These are phyloP conservation scores for Synergus laeviventris DNA, from an alignment of 2,888 invertebrate genomes.

Conservation along the genomic window DNA sequence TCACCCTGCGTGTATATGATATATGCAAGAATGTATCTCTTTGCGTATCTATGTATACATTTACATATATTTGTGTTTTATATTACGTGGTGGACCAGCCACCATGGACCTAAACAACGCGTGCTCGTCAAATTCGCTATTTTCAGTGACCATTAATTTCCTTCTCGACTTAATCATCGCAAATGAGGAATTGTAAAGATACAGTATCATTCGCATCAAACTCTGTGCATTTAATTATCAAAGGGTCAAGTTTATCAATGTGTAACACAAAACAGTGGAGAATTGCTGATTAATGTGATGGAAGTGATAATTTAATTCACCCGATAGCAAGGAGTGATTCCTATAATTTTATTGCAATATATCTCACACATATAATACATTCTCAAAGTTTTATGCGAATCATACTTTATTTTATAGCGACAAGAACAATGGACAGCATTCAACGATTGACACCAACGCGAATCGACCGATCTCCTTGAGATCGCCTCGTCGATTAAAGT, in stretches of 20 bases:
- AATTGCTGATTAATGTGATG: background rate
- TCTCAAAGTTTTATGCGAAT: conserved; percentile 20
- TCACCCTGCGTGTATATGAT: conserved; percentile 35
- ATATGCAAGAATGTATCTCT: conserved; percentile 46
- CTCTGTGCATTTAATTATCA: conserved; percentile 1
- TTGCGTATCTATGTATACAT: conserved; percentile 50
- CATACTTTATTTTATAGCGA: conserved; percentile 27
- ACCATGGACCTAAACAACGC: conserved; percentile 40
- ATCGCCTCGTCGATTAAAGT: conserved; percentile 29
- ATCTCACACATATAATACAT: conserved; percentile 10
- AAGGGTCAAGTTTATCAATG: no score
- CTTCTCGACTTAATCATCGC: background rate
- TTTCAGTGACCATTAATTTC: background rate
- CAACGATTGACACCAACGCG: conserved; percentile 40
- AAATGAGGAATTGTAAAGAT: conserved; percentile 15
- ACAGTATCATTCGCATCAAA: conserved; percentile 43
- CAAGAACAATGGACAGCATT: conserved; percentile 39
- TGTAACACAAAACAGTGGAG: background rate
- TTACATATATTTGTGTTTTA: conserved; percentile 32
- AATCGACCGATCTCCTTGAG: conserved; percentile 38
- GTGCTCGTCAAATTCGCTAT: background rate
- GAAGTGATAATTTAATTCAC: conserved; percentile 27
- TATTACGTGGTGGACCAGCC: conserved; percentile 53
- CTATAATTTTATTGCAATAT: conserved; percentile 20
- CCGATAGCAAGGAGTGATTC: background rate